Evolutionary conservation across 2,113 vertebrate genomes (phyloP), one percentile per base, ranked within the genome.

Genomic region (Dryoscopus gambensis): DNA sequence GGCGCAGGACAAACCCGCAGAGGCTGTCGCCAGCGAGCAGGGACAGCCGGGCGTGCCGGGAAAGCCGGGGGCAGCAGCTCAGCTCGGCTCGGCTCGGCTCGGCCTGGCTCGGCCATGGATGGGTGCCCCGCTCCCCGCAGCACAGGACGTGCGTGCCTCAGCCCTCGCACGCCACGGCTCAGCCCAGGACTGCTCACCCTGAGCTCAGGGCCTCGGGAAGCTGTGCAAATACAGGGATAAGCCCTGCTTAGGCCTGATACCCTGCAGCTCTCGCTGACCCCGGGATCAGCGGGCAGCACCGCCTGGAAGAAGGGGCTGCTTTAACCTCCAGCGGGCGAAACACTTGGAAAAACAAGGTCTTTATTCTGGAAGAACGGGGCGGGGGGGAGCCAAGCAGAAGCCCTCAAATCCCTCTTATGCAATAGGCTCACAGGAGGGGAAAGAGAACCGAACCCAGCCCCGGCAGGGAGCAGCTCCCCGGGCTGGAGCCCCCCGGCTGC

Each of bases 321-420:
- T 27, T 40, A 93, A 70, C 67, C 56, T 49, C 39, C 2, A 20
- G 63, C 42, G 4, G 23, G 52, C 2, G 12, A 39, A 92, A 52
- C 3, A 2, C 67, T 52, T 27, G 59, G 70, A 53, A 71, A 95
- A 95, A 91, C 11, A 44, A 87, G 42, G 22, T n/a, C 76, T 78
- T 94, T 75, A 74, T 65, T 73, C 52, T 70, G 44, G 12, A 56
- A 55, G 70, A 11, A 44, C 5, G 3, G 28, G 8, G 37, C 28
- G 23, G 8, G 5, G 14, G 1, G 1, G 15, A 83, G 46, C 2
- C 10, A 10, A 53, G 40, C 21, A 86, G 62, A 52, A 88, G 46
- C 67, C 50, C 50, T 74, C 64, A 95, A 90, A 95, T 91, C 77
- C 78, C n/a, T 77, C 67, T 95, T 95, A 95, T 5, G 60, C 92